Evolutionary conservation across 2,113 vertebrate genomes (phyloP), one percentile per base, ranked within the genome.

Genomic region (Macaca nemestrina): DNA sequence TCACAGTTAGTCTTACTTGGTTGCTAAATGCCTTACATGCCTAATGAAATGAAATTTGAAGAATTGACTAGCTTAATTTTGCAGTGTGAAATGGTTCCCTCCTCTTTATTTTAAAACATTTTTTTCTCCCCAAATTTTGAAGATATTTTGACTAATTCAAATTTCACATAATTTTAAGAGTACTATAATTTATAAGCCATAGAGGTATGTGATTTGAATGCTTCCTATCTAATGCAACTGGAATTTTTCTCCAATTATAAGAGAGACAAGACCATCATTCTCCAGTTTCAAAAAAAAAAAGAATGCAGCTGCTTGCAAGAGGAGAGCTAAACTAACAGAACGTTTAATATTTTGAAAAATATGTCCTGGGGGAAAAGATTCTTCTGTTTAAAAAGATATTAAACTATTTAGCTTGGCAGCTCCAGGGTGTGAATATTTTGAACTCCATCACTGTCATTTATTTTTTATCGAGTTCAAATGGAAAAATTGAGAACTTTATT

Each of bases 301-400:
- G 67, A 96, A 79, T 93, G 82, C 93, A 96, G 96, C 90, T 97
- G 98, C 90, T 97, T 95, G n/a, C 64, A 80, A 94, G 61, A 95
- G 90, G 88, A 97, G 86, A 86, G 30, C 88, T 93, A 79, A 98
- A 67, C 78, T 93, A 94, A 93, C 59, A 93, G 93, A 95, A 89
- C 94, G 89, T 95, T 94, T 96, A 95, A 95, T 96, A 93, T 96
- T 97, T 96, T 96, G 97, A 96, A 97, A 98, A 97, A 87, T 93
- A 67, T 88, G 86, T 88, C 92, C 93, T 89, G 78, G 73, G 83
- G 68, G 82, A 75, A 76, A 90, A 87, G 61, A 57, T 72, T 93
- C 88, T 92, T 94, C 80, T 82, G 83, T 95, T 83, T 86, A 40
- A 73, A 55, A 43, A 80, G 81, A 89, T 73, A 55, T 83, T 93